phyloP scores from a whole-genome alignment of 2,113 vertebrate genomes.

The Sapayoa aenigma region DNA sequence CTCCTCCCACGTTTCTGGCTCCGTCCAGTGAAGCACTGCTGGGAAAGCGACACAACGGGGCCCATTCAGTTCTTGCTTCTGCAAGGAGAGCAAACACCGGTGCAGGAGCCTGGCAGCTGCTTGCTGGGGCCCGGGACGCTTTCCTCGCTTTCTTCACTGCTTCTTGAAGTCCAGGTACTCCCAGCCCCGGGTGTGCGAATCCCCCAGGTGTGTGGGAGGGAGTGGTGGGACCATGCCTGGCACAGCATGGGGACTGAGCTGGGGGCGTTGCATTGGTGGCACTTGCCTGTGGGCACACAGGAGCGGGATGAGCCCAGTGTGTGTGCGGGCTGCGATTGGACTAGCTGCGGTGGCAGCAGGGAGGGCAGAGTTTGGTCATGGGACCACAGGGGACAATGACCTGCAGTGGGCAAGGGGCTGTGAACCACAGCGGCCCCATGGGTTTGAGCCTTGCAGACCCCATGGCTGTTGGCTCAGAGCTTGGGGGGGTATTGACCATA shows the following conservation, averaged over 20 bases:
- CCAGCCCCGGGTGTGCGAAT: rapidly evolving
- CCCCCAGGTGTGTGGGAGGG: neutral
- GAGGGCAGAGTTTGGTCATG: neutral
- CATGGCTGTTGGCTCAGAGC: neutral
- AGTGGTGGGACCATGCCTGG: neutral
- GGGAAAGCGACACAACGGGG: conserved; percentile 22
- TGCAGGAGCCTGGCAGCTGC: neutral
- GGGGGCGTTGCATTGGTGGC: rapidly evolving
- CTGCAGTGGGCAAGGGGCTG: too few relatives aligned
- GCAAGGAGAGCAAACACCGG: neutral
- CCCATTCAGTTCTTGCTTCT: conserved; percentile 19
- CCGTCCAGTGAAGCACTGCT: neutral
- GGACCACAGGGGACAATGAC: rapidly evolving
- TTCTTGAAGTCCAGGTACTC: neutral
- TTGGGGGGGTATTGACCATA: rapidly evolving
- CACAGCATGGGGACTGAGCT: neutral
- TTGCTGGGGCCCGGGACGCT: rapidly evolving
- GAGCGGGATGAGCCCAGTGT: neutral
- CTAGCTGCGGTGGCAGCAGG: neutral
- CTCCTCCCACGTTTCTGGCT: neutral
- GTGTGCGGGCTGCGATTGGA: neutral
- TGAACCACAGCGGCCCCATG: rapidly evolving
- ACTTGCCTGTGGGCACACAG: rapidly evolving
- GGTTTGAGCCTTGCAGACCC: neutral
- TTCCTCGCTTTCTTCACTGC: neutral